Evolutionary conservation across 2,797 vertebrate species (phyloP).

Genomic region (Morus bassanus): DNA sequence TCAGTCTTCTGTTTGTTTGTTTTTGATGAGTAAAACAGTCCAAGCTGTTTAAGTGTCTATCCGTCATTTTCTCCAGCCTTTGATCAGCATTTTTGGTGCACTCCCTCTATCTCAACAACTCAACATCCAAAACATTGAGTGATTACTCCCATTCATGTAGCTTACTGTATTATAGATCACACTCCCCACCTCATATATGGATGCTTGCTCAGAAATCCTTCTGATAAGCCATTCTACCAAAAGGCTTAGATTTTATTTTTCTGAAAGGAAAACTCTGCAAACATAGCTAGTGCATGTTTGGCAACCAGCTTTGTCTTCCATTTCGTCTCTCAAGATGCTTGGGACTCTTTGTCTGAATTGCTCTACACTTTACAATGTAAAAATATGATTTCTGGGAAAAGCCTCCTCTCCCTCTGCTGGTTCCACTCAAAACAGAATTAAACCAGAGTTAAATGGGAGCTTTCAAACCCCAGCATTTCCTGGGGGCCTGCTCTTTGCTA

Average conservation of each 20-base stretch:
- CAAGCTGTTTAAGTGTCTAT: neutral
- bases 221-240: neutral
- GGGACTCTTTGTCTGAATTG: neutral
- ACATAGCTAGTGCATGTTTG: neutral
- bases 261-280: neutral
- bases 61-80: neutral
- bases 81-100: neutral
- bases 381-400: neutral
- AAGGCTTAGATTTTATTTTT: neutral
- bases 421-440: conserved; percentile 16
- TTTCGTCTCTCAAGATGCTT: neutral
- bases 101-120: neutral
- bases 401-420: neutral
- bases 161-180: neutral
- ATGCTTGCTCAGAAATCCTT: neutral
- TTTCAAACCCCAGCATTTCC: conserved; percentile 17
- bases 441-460: conserved; percentile 1
- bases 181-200: neutral
- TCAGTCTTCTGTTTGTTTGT: neutral
- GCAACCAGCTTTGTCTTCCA: neutral
- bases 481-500: neutral
- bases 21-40: neutral
- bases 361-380: neutral
- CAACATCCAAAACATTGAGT: neutral
- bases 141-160: neutral